Conservation (phyloP, 2,797 vertebrate genomes). For the Mormyrus proboscirostris region DNA sequence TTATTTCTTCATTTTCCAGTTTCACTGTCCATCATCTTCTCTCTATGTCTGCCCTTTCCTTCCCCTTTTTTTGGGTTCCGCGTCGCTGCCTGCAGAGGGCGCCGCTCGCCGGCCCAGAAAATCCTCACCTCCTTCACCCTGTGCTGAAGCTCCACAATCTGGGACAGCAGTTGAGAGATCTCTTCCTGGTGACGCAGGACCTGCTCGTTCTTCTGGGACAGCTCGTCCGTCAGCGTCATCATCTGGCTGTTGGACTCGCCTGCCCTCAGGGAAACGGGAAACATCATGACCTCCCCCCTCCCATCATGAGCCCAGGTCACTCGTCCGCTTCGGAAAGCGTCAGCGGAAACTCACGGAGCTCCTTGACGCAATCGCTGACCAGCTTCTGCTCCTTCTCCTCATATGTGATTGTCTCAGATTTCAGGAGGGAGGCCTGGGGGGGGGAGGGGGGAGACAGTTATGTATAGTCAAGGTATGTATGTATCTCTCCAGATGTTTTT, state of each 20-base stretch:
- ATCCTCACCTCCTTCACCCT: slow-evolving; percentile 77
- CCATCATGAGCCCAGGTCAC: neutral
- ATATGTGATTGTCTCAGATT: slow-evolving; percentile 84
- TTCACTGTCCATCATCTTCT: neutral
- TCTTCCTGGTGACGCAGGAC: slow-evolving; percentile 89
- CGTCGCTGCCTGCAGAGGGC: neutral
- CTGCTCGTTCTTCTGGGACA: slow-evolving; percentile 84
- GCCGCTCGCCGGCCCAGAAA: neutral
- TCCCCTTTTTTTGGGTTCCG: neutral
- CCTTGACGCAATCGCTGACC: slow-evolving; percentile 90
- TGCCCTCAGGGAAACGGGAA: slow-evolving; percentile 40
- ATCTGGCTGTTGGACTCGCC: slow-evolving; percentile 92
- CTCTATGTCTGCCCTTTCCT: neutral
- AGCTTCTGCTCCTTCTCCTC: slow-evolving; percentile 95
- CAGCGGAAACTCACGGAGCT: slow-evolving; percentile 78
- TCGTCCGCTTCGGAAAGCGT: neutral
- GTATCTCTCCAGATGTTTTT: neutral
- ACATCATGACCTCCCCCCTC: neutral
- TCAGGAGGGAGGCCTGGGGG: slow-evolving; percentile 84
- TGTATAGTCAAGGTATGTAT: neutral
- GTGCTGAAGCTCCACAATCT: slow-evolving; percentile 91
- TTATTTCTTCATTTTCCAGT: neutral
- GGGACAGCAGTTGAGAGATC: slow-evolving; percentile 84
- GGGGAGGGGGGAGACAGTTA: neutral
- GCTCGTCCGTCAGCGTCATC: slow-evolving; percentile 78